Base-by-base conservation (phyloP, 2,113 vertebrate genomes). In the Lasiurus cinereus region DNA sequence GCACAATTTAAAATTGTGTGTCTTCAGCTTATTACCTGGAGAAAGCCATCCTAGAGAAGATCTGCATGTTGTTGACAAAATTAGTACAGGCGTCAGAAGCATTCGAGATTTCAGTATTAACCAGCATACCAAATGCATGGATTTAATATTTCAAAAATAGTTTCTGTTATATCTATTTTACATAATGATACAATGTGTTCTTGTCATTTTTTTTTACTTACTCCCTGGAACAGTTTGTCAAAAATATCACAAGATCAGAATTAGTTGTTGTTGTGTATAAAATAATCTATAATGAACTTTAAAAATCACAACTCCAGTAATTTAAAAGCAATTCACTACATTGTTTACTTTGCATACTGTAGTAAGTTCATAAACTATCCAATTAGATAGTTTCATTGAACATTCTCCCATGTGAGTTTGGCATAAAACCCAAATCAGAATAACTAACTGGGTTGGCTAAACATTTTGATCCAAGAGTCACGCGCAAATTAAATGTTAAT, bases 381-480 rank as follows among this genome's bases (percentile, higher is more conserved):
- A 94, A 79, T 85, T 93, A 96, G 72, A 43, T 73, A 76, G n/a
- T 92, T 92, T 91, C 73, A 86, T 83, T 83, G 56, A 95, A 91
- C 29, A 43, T 62, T 92, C 72, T 92, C 59, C 46, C 50, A 12
- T 91, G 83, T 66, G 36, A 89, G 19, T 77, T 69, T 96, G 96
- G 91, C 96, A 94, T 48, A 22, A 69, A 90, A 74, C 19, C 24
- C 9, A 82, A 82, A 85, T 88, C 56, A 83, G 73, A 94, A 86
- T 59, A 92, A 64, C 91, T 91, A 92, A 92, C 91, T 90, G 50
- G 85, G 54, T 64, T 90, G 88, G 50, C 69, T 76, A 93, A 96
- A 90, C 62, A 77, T 88, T 85, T 83, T 93, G 72, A 85, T 96
- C 64, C 54, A 88, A 94, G n/a, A 94, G 87, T 82, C 92, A 88